Percentiles rank a stretch among this genome's conserved stretches.
These are phyloP conservation scores for Oeneis ivallda DNA, from an alignment of 2,888 invertebrate species.

Conservation along the genomic window DNA sequence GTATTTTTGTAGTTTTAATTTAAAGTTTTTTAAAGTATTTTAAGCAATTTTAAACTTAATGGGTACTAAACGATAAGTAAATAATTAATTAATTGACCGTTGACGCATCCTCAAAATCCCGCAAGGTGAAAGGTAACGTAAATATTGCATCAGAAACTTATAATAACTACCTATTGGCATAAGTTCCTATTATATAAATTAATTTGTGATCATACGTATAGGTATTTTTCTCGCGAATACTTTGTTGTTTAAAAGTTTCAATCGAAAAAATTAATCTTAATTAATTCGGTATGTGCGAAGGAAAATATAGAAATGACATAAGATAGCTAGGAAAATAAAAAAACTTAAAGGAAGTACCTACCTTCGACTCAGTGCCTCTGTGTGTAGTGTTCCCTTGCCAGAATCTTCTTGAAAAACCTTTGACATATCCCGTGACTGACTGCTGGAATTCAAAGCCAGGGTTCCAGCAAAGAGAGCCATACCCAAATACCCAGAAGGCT, in stretches of 20 bases:
- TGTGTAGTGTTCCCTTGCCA: constrained; percentile 96
- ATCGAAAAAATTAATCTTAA: no score
- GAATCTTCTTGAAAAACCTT: constrained; percentile 91
- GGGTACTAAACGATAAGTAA: neutral
- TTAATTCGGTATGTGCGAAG: no score
- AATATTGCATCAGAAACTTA: constrained; percentile 40
- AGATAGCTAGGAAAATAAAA: neutral
- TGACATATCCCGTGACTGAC: constrained; percentile 90
- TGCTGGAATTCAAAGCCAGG: constrained; percentile 93
- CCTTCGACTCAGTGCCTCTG: constrained; percentile 88
- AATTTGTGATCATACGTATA: no score
- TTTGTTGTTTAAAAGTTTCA: no score
- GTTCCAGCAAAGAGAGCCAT: constrained; percentile 97
- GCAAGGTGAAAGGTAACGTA: constrained; percentile 42
- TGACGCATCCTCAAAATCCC: constrained; percentile 14
- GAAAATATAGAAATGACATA: no score
- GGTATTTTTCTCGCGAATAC: no score
- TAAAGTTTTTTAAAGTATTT: neutral
- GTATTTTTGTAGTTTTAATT: no score
- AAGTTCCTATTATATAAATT: no score
- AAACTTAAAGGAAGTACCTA: constrained; percentile 52
- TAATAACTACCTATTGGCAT: neutral
- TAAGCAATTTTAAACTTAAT: no score
- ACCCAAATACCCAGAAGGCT: constrained; percentile 95
- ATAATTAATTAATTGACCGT: neutral